Base-by-base conservation (phyloP, 2,888 invertebrate species). In the Brachyopa scutellaris region DNA sequence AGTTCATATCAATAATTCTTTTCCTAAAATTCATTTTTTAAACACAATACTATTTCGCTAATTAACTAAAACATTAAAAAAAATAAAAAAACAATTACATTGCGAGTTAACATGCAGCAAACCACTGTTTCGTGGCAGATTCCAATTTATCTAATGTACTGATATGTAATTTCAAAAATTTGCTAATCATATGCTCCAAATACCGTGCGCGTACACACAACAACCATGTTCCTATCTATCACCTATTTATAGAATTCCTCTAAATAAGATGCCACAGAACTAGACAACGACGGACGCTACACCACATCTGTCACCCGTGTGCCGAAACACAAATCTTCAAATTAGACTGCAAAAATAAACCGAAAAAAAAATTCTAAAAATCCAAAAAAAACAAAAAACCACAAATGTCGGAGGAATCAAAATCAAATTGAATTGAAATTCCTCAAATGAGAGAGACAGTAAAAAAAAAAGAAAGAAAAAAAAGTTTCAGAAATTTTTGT, bases 401-500 rank as follows among this genome's bases (percentile, higher is more conserved):
- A 70, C 67, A 55, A 77, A 64, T 53, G 59, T 66, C 73, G 59
- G 51, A 59, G 51, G 49, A 74, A 47, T 61, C 59, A 31, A 59
- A 74, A 74, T 67, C 33, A 74, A 62, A 55, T 67, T 26, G n/a
- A n/a, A n/a, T 45, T 66, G 53, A 55, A 36, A 74, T 55, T 61
- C 51, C 40, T 59, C 51, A 40, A 67, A n/a, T n/a, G 29, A 47
- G 9, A 38, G 19, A 55, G 8, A 66, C 51, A 66, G 21, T 26
- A 55, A 57, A 23, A 64, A 57, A n/a, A 45, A 11, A 21, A 29
- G 13, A 33, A 0, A 53, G 11, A 38, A 55, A 36, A 59, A 57
- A 38, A 59, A 51, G 49, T 23, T 26, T 11, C 17, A 57, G 57
- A 57, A 83, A 29, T 76, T 84, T 80, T 86, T 84, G 85, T 85